Percentiles rank a stretch among this genome's conserved stretches.
These are phyloP conservation scores for Luidia sarsii DNA, from an alignment of 53 echinoderm and acorn worm genomes.

Conservation along the genomic window DNA sequence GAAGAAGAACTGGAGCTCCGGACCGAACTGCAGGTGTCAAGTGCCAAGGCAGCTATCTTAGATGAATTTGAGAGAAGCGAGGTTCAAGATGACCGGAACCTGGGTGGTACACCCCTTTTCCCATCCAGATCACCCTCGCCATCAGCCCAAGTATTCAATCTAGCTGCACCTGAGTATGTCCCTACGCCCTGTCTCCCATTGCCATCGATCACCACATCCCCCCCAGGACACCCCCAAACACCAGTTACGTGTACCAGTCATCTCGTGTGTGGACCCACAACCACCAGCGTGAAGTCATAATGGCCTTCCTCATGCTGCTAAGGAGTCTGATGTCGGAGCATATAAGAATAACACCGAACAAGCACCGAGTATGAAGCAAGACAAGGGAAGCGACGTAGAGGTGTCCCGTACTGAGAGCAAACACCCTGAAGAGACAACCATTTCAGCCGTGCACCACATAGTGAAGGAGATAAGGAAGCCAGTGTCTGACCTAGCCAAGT, in stretches of 20 bases:
- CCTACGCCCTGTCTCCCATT: not conserved
- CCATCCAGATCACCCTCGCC: not conserved
- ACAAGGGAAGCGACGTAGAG: not conserved
- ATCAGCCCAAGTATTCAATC: not conserved
- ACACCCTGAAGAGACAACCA: not conserved
- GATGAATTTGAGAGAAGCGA: slow-evolving; percentile 21
- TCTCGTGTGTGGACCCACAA: slow-evolving; percentile 1
- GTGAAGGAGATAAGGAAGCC: slow-evolving; percentile 42
- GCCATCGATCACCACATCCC: not conserved
- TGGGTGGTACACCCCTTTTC: slow-evolving; percentile 5
- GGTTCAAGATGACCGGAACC: slow-evolving; percentile 10
- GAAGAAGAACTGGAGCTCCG: slow-evolving; percentile 28
- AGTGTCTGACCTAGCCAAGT: slow-evolving; percentile 6
- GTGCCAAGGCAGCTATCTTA: slow-evolving; percentile 15
- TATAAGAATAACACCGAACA: not conserved
- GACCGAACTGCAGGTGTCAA: slow-evolving; percentile 25
- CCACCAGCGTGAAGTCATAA: not conserved
- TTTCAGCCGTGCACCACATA: not conserved
- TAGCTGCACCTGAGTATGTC: not conserved
- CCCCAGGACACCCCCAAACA: not conserved
- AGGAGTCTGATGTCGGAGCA: not conserved
- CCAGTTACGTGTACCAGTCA: not conserved
- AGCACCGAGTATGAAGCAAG: not conserved
- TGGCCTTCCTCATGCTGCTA: not conserved
- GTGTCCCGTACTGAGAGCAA: not conserved